Percentiles rank a stretch among this genome's conserved stretches.
phyloP scores from a whole-genome alignment of 2,113 vertebrate species.

The Siphamia tubifer region DNA sequence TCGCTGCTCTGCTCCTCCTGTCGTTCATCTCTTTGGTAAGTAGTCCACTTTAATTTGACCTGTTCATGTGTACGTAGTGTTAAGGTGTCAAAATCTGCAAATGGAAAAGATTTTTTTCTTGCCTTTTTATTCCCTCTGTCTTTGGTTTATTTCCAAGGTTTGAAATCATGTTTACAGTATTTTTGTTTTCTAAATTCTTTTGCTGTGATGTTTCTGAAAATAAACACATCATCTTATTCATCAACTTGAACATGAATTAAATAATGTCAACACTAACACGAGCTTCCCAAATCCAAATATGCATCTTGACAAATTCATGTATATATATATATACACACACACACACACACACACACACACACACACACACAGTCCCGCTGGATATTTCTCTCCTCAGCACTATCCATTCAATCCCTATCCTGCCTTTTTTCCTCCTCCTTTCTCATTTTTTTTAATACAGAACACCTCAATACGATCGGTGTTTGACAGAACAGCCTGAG shows the following conservation, averaged over 20 bases:
- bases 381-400: constrained; percentile 27
- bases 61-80: too few relatives aligned
- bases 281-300: constrained; percentile 27
- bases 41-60: constrained; percentile 24
- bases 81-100: too few relatives aligned
- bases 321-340: too few relatives aligned
- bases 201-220: neutral
- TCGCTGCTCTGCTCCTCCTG: constrained; percentile 55
- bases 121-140: neutral
- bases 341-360: neutral
- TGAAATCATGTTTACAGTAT: too few relatives aligned
- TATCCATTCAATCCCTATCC: constrained; percentile 17
- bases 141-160: constrained; percentile 1
- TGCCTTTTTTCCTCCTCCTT: neutral
- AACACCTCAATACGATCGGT: too few relatives aligned
- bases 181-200: neutral
- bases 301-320: constrained; percentile 44
- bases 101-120: too few relatives aligned
- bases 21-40: constrained; percentile 70
- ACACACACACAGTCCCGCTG: neutral
- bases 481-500: constrained; percentile 49
- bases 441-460: too few relatives aligned
- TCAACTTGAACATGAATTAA: neutral
- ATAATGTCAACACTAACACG: neutral
- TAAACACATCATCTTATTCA: neutral